Base-by-base conservation (phyloP, 2,888 invertebrate genomes). In the Imbricaverruca yamaguchii region DNA sequence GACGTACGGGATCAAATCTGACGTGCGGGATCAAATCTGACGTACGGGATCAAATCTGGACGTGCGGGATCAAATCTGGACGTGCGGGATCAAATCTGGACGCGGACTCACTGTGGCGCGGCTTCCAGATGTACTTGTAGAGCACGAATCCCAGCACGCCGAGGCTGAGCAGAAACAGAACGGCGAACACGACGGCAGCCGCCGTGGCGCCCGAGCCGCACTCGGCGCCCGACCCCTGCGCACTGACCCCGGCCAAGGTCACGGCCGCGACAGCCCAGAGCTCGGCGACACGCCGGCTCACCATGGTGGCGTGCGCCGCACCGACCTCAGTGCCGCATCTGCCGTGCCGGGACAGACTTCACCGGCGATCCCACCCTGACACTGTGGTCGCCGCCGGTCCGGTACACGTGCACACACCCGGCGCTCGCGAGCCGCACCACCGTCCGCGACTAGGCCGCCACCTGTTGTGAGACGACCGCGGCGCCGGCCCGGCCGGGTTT, bases 111-210 rank as follows among this genome's bases (percentile, higher is more conserved):
- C 74, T 18, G 53, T 74, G 74, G 2, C 74, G 53, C 21, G 53
- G 74, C 21, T 74, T 74, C 74, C 74, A 74, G 21, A 74, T 53
- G 74, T 74, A 74, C 55, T 39, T 74, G 74, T 74, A 74, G 21
- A 74, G 74, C 55, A 74, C 74, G 53, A 39, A 21, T 55, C 55
- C 74, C 53, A 74, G 74, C 18, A 21, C 74, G 7, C 18, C 74
- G 0, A 74, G 21, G 21, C 21, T 11, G 55, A 74, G 74, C 55
- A 74, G 74, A 21, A 74, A 74, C 55, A 74, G 39, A 21, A 74
- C 21, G 8, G 74, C 74, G 21, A 74, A 74, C 74, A 55, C 74
- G 21, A 74, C 15, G 55, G 74, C 74, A 55, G 74, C 74, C 0
- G 74, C 74, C 21, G 74, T 1, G 74, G 74, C 74, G 55, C 74